These are phyloP conservation scores for Cetoscarus ocellatus DNA, from an alignment of 2,797 vertebrate genomes.

Conservation along the genomic window DNA sequence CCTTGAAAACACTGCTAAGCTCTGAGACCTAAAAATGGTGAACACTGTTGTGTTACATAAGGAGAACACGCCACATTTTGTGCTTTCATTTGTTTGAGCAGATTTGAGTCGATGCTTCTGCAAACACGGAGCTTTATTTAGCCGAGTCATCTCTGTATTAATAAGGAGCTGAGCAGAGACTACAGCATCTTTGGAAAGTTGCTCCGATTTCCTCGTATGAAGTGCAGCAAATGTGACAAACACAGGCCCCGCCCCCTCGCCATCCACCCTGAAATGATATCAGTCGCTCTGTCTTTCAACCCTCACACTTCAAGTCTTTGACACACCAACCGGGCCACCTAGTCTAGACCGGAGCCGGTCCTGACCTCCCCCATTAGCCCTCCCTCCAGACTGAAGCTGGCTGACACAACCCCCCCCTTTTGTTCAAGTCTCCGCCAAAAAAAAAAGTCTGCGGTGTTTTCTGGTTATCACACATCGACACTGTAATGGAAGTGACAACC, in stretches of 20 bases:
- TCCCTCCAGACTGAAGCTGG: slow-evolving; percentile 60
- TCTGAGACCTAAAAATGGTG: too few species aligned
- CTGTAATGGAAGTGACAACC: slow-evolving; percentile 79
- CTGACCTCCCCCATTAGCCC: slow-evolving; percentile 49
- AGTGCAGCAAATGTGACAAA: slow-evolving; percentile 8
- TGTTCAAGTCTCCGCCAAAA: slow-evolving; percentile 76
- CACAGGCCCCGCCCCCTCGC: background rate
- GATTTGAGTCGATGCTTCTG: slow-evolving; percentile 20
- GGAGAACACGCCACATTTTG: slow-evolving; percentile 13
- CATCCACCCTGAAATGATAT: slow-evolving; percentile 1
- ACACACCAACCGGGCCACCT: slow-evolving; percentile 21
- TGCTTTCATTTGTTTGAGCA: background rate
- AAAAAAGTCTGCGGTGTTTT: slow-evolving; percentile 57
- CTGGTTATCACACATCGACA: slow-evolving; percentile 63
- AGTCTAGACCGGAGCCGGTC: slow-evolving; percentile 40
- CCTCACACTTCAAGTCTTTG: background rate
- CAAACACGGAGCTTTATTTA: slow-evolving; percentile 21
- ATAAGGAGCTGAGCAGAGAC: slow-evolving; percentile 1
- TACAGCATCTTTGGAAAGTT: slow-evolving; percentile 4
- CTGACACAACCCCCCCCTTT: slow-evolving; percentile 78
- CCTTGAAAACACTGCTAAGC: too few species aligned
- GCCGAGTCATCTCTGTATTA: slow-evolving; percentile 24
- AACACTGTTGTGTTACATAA: background rate
- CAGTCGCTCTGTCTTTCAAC: slow-evolving; percentile 33
- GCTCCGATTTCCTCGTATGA: slow-evolving; percentile 3